phyloP scores from a whole-genome alignment of 2,113 vertebrate genomes.

The Pseudorhombus dupliciocellatus region DNA sequence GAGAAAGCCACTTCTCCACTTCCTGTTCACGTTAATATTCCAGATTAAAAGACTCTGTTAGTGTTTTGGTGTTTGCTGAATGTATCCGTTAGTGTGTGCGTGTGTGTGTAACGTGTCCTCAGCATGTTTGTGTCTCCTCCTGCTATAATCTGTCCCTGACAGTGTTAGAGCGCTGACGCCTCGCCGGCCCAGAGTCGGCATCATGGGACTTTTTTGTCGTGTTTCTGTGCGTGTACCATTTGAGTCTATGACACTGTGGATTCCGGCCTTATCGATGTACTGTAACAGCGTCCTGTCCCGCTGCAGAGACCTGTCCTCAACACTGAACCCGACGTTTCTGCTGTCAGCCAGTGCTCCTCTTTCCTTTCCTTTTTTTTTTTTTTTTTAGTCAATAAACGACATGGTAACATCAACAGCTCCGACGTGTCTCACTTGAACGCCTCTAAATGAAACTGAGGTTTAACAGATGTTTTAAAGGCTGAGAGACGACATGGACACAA shows the following conservation, averaged over 20 bases:
- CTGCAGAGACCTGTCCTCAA: background rate
- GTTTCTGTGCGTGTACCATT: slow-evolving; percentile 26
- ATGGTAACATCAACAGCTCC: background rate
- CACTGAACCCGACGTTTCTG: background rate
- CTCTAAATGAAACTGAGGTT: too few relatives aligned
- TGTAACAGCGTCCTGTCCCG: slow-evolving; percentile 22
- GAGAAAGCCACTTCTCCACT: background rate
- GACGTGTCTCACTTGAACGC: background rate
- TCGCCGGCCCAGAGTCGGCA: slow-evolving; percentile 23
- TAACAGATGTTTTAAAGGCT: too few relatives aligned
- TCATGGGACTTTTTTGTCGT: slow-evolving; percentile 10
- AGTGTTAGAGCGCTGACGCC: slow-evolving; percentile 29
- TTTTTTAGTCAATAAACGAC: slow-evolving; percentile 52
- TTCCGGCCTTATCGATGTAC: slow-evolving; percentile 24
- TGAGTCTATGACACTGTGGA: slow-evolving; percentile 13
- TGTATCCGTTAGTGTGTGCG: slow-evolving; percentile 26
- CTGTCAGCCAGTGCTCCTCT: slow-evolving; percentile 1
- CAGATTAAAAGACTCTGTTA: background rate
- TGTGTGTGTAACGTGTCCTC: slow-evolving; percentile 12
- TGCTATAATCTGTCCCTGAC: slow-evolving; percentile 19
- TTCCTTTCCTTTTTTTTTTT: too few relatives aligned
- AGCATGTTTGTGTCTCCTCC: slow-evolving; percentile 61
- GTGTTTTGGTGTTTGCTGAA: slow-evolving; percentile 42
- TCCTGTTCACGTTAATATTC: background rate
- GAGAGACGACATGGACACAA: too few relatives aligned